Base-by-base conservation (phyloP, 2,797 vertebrate species). In the Malurus splendens region DNA sequence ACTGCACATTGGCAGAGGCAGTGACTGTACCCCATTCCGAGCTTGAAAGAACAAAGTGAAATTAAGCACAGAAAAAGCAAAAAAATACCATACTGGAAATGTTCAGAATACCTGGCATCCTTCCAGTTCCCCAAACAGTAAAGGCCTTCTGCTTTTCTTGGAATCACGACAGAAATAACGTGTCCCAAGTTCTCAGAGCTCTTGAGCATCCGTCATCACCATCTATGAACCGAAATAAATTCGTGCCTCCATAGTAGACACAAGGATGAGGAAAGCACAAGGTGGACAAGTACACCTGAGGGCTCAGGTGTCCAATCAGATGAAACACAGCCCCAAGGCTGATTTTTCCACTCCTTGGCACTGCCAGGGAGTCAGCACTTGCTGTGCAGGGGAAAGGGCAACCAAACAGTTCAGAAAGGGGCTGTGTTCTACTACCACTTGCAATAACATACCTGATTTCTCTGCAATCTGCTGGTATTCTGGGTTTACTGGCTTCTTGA, bases 171-270 rank as follows among this genome's bases (percentile, higher is more conserved):
- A 80, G 61, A 73, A 85, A 70, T n/a, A 15, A 71, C 25, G 23
- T 7, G 4, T 27, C 20, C 9, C 14, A 45, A 71, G 24, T 32
- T 24, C 47, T 50, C 56, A n/a, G 50, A 76, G 68, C 13, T 57
- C 55, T 51, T 54, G 32, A 9, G 13, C 15, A 62, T 51, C 62
- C 62, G 48, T 32, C 9, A 14, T 17, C 39, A 55, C 20, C 28
- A 20, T 8, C 67, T 57, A 10, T 8, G 22, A 79, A 24, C 10
- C 14, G 27, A 65, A 28, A 84, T 3, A 67, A 41, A 50, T 48
- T 20, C 39, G 1, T 28, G 24, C 33, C 41, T 70, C 50, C 8
- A 10, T 3, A 24, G 13, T 0, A 74, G 45, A 56, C 18, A n/a
- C 33, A 33, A 72, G n/a, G 3, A 72, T 14, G 9, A 64, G 15